These are phyloP conservation scores for Axea sp. DNA, from an alignment of 2,888 invertebrate species.

Conservation along the genomic window DNA sequence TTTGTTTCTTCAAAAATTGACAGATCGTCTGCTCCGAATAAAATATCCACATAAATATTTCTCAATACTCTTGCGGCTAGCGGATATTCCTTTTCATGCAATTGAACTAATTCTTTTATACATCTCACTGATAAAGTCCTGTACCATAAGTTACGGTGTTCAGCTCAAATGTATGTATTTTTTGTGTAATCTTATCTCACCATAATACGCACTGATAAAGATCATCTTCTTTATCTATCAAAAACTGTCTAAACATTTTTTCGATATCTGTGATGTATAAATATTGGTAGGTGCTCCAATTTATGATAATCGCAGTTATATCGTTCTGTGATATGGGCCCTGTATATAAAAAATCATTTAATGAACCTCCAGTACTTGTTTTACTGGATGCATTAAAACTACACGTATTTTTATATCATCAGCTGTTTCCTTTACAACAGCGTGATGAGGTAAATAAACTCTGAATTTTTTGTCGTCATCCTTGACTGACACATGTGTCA, in stretches of 20 bases:
- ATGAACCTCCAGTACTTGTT: background rate
- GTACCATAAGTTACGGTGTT: background rate
- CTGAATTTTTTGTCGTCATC: too few relatives aligned
- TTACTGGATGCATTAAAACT: background rate
- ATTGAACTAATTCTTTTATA: background rate
- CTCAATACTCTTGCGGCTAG: background rate
- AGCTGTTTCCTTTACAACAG: background rate
- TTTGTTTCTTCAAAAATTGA: background rate
- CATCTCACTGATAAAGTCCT: background rate
- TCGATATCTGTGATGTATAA: background rate
- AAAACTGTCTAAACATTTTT: background rate
- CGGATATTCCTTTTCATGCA: background rate
- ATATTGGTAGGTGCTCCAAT: background rate
- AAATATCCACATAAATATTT: background rate
- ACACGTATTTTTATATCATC: background rate
- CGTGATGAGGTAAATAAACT: slow-evolving; percentile 1
- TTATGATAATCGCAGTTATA: background rate
- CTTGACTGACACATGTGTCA: too few relatives aligned
- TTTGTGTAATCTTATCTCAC: background rate
- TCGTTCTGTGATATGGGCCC: background rate
- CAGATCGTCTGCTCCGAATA: background rate
- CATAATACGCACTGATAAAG: background rate
- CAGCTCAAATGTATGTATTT: background rate
- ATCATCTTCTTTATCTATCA: background rate
- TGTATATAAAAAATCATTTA: background rate